Base-by-base conservation (phyloP, 2,797 vertebrate genomes). In the Diplodus sargus region DNA sequence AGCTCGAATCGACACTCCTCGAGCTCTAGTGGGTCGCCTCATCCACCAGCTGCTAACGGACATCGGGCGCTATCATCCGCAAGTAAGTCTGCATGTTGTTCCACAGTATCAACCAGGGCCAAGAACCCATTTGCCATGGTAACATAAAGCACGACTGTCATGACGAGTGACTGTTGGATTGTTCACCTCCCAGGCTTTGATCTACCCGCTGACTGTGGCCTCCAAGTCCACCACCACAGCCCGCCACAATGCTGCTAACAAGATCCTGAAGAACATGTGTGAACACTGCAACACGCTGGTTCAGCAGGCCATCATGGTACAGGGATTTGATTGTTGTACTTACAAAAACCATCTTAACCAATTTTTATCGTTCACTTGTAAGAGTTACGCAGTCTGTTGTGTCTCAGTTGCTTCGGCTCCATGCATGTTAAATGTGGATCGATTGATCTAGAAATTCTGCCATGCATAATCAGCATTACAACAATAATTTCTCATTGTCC, bases 231-330 rank as follows among this genome's bases (percentile, higher is more conserved):
- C 98, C 3, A 99, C 98, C 30, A 99, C 97, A 0, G 98, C 98
- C 61, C 97, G 98, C 0, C 98, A 99, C 94, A 99, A 98, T 0
- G 98, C 98, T 23, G 98, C 98, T 47, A 99, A 99, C 94, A 99
- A 99, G 93, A 99, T 99, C 85, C 90, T 99, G 92, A 99, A 99
- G 94, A 99, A 99, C 92, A 99, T 99, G 98, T 99, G 98, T 81
- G 98, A 99, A 86, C 98, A 99, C 90, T 99, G 98, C 83, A 99
- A 99, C 94, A 97, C 97, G 0, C 93, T 99, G 86, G 98, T 99
- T 23, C 97, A 99, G 88, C 98, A 99, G 89, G 98, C 98, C 85
- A 97, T 99, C 94, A 99, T 99, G 98, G 98, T 99, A 93, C 17
- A n/a, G 9, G 39, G 39, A 39, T 39, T 39, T 11, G 2, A 39